Evolutionary conservation across 2,797 vertebrate genomes (phyloP), one percentile per base, ranked within the genome.

Genomic region (Phalloptychus januarius): DNA sequence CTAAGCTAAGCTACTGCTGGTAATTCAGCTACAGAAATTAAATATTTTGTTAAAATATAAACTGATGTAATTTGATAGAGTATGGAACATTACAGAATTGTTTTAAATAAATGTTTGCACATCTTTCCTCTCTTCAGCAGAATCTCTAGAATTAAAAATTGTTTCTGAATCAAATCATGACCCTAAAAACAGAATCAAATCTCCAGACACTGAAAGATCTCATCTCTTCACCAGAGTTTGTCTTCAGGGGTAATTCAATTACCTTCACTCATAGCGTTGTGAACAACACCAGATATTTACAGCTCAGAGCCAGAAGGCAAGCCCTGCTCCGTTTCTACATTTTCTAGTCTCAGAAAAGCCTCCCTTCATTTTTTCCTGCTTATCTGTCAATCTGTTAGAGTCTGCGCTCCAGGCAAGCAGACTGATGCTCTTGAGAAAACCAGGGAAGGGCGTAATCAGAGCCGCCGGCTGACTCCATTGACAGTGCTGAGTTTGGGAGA

Each of bases 381-480:
- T 65, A 42, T 83, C 56, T 79, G 44, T 86, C 76, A 78, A 48
- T 82, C 52, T 78, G 77, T 78, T 36, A 10, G 40, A 71, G 72
- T 25, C 61, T 46, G 25, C 31, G 72, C 74, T 77, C 1, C 11
- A 50, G 69, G 44, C 72, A 50, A n/a, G 71, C 74, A 85, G 84
- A 80, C 78, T 50, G 89, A 88, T 89, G 91, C 83, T 90, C 88
- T 89, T 88, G 87, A 85, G 74, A 82, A 90, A 88, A 89, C 74
- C 72, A 80, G 84, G 78, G 90, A 93, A 89, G 91, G 89, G 80
- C 77, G 89, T 88, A 94, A 93, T 90, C 77, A 36, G 87, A 93
- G 81, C 81, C 83, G 83, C 3, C 54, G 80, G 81, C 81, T 65
- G 70, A 85, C 74, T 78, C 75, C 77, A 81, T 84, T 75, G 87